phyloP scores from a whole-genome alignment of 2,113 vertebrate genomes.

The Trichomycterus rosablanca region DNA sequence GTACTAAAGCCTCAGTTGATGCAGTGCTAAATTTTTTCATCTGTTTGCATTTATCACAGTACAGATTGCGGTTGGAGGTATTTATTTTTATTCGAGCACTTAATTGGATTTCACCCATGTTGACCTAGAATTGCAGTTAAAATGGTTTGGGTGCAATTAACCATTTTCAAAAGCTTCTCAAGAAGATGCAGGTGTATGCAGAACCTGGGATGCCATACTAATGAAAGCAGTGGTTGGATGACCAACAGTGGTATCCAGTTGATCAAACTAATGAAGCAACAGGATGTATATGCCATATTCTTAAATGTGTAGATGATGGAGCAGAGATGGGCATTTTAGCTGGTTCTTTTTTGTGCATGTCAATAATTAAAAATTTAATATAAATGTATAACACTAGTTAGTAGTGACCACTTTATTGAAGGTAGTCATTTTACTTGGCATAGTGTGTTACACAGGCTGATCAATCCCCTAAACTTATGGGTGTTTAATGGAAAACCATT shows the following conservation, averaged over 20 bases:
- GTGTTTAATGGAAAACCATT: too few relatives aligned
- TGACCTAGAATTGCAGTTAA: background rate
- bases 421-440: too few relatives aligned
- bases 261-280: background rate
- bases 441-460: too few relatives aligned
- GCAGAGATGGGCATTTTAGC: background rate
- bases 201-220: background rate
- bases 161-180: background rate
- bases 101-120: background rate
- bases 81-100: conserved; percentile 1
- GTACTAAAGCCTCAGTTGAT: conserved; percentile 28
- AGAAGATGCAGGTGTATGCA: background rate
- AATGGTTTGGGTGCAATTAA: background rate
- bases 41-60: conserved; percentile 14
- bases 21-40: conserved; percentile 13
- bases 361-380: too few relatives aligned
- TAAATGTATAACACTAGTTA: too few relatives aligned
- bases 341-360: background rate
- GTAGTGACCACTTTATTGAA: too few relatives aligned
- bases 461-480: too few relatives aligned
- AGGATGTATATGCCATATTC: too few relatives aligned
- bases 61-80: background rate
- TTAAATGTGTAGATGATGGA: too few relatives aligned
- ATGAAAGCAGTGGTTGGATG: background rate
- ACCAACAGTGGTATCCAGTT: background rate